Evolutionary conservation across 2,113 vertebrate genomes (phyloP).

Genomic region (Pachyramphus minor): DNA sequence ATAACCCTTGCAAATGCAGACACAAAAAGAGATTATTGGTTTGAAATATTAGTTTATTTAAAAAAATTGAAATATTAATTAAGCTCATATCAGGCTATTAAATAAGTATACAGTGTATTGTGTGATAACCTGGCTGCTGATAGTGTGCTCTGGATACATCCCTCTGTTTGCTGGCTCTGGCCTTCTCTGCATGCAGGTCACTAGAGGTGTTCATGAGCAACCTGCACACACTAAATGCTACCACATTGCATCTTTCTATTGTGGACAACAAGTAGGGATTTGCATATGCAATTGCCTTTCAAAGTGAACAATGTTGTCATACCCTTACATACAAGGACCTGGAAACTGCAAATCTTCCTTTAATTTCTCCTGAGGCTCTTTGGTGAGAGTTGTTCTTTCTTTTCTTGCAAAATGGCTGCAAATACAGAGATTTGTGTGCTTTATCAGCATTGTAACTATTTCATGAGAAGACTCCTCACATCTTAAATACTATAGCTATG

Average conservation of each 20-base stretch:
- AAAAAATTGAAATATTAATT: not conserved
- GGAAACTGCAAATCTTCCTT: not conserved
- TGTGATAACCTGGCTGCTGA: not conserved
- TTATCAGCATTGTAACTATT: constrained; percentile 58
- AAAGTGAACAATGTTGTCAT: not conserved
- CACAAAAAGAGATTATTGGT: not conserved
- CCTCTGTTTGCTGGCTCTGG: not conserved
- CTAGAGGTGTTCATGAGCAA: not conserved
- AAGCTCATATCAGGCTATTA: not conserved
- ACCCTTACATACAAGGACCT: not conserved
- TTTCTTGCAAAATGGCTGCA: constrained; percentile 7
- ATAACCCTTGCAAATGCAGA: not conserved
- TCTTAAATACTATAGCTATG: constrained; percentile 58
- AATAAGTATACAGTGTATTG: not conserved
- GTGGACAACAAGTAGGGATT: not conserved
- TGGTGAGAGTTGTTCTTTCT: constrained; percentile 1
- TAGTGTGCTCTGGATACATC: not conserved
- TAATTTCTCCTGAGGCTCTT: not conserved
- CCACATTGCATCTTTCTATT: not conserved
- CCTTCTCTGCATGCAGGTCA: not conserved
- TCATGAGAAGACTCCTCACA: constrained; percentile 30
- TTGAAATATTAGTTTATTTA: not conserved
- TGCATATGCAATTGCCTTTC: not conserved
- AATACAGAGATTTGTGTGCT: constrained; percentile 20
- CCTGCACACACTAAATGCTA: not conserved